These are phyloP conservation scores for Anguilla megastoma DNA, from an alignment of 2,797 vertebrate species.

Conservation along the genomic window DNA sequence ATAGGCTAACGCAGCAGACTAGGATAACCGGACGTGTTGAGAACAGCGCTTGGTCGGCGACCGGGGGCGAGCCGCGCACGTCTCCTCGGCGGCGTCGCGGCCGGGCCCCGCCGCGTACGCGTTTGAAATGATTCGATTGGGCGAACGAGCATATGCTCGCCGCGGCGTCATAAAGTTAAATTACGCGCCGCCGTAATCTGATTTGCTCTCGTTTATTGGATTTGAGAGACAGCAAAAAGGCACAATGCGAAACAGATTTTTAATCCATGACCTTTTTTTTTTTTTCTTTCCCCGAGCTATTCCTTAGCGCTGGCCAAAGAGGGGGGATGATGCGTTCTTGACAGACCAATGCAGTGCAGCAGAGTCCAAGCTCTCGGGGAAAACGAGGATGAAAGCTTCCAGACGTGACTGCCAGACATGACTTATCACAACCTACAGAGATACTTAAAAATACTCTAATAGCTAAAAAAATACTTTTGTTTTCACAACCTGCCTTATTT, in stretches of 20 bases:
- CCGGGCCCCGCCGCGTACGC: conserved; percentile 70
- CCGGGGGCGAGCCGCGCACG: conserved; percentile 48
- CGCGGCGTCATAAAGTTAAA: conserved; percentile 71
- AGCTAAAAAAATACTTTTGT: conserved; percentile 13
- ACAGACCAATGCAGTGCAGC: conserved; percentile 33
- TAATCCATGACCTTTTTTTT: conserved; percentile 52
- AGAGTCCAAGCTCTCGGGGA: conserved; percentile 40
- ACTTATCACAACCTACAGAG: conserved; percentile 23
- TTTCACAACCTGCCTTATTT: not conserved
- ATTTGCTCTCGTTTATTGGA: conserved; percentile 54
- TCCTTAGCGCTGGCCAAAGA: conserved; percentile 42
- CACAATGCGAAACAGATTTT: conserved; percentile 55
- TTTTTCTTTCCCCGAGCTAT: conserved; percentile 21
- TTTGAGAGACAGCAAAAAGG: conserved; percentile 54
- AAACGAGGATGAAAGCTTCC: conserved; percentile 34
- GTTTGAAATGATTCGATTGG: conserved; percentile 75
- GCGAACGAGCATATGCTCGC: conserved; percentile 78
- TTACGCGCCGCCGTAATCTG: conserved; percentile 72
- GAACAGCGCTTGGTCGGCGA: conserved; percentile 32
- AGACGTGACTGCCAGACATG: conserved; percentile 17
- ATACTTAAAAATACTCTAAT: not conserved
- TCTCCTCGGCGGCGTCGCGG: conserved; percentile 68
- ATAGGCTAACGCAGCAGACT: not conserved
- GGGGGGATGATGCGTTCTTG: conserved; percentile 45
- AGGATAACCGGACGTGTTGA: too few species aligned